Conservation (phyloP, 1,140 invertebrate species). For the Sycophaga agraensis region DNA sequence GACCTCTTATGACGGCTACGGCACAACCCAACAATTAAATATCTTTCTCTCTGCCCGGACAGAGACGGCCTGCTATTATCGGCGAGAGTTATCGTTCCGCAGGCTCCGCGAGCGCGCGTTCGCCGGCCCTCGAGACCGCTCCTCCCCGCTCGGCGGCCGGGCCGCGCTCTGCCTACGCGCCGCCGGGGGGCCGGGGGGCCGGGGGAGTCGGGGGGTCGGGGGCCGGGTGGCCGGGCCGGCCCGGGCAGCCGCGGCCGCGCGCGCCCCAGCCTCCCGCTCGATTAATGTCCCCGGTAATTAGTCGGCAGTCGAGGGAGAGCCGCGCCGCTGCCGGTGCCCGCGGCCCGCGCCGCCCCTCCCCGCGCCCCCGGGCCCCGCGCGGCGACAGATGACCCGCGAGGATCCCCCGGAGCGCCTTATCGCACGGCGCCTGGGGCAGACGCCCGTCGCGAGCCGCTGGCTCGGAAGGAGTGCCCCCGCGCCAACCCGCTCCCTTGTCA, state of each 20-base stretch:
- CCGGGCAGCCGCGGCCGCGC: constrained; percentile 14
- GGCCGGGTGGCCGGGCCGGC: constrained; percentile 12
- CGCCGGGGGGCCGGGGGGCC: too few relatives aligned
- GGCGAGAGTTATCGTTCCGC: constrained; percentile 51
- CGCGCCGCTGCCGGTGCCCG: not conserved
- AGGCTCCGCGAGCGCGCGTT: constrained; percentile 25
- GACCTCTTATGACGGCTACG: constrained; percentile 45
- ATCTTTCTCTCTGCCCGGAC: constrained; percentile 37
- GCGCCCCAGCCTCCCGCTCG: constrained; percentile 36
- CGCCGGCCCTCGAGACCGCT: constrained; percentile 26
- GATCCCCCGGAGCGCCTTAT: too few relatives aligned
- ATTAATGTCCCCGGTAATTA: constrained; percentile 45
- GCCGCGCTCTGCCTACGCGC: not conserved
- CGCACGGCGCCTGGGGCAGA: too few relatives aligned
- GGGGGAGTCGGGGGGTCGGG: not conserved
- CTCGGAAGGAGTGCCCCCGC: not conserved
- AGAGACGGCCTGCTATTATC: constrained; percentile 51
- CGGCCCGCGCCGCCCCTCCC: constrained; percentile 1
- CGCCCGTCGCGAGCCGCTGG: too few relatives aligned
- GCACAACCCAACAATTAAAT: constrained; percentile 53
- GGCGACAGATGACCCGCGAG: too few relatives aligned
- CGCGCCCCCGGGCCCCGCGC: too few relatives aligned
- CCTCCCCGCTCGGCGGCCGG: constrained; percentile 29
- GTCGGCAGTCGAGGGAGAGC: constrained; percentile 16
- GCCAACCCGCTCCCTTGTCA: not conserved